Conservation (phyloP, 2,797 vertebrate species). For the Squalus acanthias region DNA sequence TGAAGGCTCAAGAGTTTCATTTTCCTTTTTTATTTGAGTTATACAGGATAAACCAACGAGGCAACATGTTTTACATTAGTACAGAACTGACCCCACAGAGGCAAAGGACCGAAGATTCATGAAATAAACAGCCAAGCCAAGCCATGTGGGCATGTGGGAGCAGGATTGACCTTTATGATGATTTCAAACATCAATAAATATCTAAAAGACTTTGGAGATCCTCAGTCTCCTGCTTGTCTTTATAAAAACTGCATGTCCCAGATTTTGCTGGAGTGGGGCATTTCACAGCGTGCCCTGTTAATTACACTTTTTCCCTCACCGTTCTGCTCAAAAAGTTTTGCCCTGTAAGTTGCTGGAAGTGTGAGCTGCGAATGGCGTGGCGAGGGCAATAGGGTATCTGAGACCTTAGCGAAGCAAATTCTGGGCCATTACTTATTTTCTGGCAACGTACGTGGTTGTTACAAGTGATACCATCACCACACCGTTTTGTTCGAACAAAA, state of each 20-base stretch:
- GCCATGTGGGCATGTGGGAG: not conserved
- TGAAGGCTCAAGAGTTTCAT: not conserved
- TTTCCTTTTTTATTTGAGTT: not conserved
- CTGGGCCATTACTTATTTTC: not conserved
- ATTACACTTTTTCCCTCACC: not conserved
- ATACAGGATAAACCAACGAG: too few species aligned
- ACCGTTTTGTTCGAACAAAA: not conserved
- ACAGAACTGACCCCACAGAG: not conserved
- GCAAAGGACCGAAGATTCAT: not conserved
- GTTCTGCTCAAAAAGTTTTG: not conserved
- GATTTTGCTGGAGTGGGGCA: not conserved
- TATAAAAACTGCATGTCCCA: not conserved
- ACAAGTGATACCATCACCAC: not conserved
- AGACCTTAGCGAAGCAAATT: not conserved
- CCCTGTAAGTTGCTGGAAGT: not conserved
- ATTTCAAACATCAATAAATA: slow-evolving; percentile 11
- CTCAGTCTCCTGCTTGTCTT: not conserved
- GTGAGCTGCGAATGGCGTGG: not conserved
- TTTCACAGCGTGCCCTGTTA: not conserved
- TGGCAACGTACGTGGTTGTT: not conserved
- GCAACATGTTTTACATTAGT: not conserved
- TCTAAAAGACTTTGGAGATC: not conserved
- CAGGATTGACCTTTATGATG: not conserved
- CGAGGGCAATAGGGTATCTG: not conserved
- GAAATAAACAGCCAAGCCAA: not conserved